phyloP scores from a whole-genome alignment of 2,888 invertebrate species.

The Pomacea canaliculata region DNA sequence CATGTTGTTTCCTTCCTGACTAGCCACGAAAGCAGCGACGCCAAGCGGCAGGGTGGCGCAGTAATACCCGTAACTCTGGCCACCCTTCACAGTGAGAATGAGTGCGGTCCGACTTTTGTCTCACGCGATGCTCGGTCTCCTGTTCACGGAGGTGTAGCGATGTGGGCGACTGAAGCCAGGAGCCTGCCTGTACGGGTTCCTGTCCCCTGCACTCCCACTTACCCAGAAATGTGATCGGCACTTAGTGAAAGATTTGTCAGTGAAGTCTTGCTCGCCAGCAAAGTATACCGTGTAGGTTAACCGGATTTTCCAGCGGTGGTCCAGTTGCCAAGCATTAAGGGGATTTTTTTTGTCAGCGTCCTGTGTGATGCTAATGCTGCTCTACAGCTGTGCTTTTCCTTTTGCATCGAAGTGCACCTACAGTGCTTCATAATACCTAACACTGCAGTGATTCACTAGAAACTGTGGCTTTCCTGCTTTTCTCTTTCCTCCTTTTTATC shows the following conservation, averaged over 20 bases:
- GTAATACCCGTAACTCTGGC: constrained; percentile 35
- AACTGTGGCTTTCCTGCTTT: neutral
- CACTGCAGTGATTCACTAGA: neutral
- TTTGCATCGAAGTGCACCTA: neutral
- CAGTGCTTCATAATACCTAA: neutral
- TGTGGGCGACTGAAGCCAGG: neutral
- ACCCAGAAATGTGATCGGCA: constrained; percentile 17
- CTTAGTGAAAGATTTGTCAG: constrained; percentile 4
- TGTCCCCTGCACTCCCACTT: constrained; percentile 6
- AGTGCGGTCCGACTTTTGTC: neutral
- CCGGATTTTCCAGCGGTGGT: constrained; percentile 25
- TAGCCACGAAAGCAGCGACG: constrained; percentile 42
- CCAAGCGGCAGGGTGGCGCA: constrained; percentile 40
- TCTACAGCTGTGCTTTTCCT: neutral
- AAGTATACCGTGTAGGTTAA: constrained; percentile 19
- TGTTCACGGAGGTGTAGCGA: neutral
- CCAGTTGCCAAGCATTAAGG: constrained; percentile 7
- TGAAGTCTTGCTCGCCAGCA: neutral
- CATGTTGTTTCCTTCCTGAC: constrained; percentile 42
- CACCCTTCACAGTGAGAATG: neutral
- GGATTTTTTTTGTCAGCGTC: constrained; percentile 18
- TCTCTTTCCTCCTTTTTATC: neutral
- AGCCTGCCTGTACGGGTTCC: neutral
- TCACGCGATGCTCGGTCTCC: neutral
- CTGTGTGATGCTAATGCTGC: constrained; percentile 12